Conservation (phyloP, 2,888 invertebrate species). For the Papilio gigon region DNA sequence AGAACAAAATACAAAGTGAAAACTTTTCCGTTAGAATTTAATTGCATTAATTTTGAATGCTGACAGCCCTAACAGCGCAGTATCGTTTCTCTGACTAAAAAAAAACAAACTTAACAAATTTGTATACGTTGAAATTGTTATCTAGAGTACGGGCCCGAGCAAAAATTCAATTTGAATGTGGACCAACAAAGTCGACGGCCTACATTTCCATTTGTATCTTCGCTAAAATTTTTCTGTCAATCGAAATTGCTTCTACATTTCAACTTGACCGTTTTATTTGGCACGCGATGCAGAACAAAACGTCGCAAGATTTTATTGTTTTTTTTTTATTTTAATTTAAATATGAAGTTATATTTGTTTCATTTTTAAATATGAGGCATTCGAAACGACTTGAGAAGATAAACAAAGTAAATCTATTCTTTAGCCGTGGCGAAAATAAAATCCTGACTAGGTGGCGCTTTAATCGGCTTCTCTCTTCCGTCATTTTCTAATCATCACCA, state of each 20-base stretch:
- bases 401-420: no score
- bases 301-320: background rate
- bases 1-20: background rate
- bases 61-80: background rate
- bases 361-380: no score
- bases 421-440: no score
- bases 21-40: background rate
- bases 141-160: conserved; percentile 4
- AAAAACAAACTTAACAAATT: conserved; percentile 27
- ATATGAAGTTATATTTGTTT: background rate
- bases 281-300: background rate
- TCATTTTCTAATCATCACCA: no score
- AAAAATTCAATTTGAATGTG: conserved; percentile 37
- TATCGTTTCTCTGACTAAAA: conserved; percentile 8
- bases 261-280: background rate
- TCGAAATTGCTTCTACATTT: background rate
- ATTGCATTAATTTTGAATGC: background rate
- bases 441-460: no score
- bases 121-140: conserved; percentile 21
- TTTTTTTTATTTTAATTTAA: background rate
- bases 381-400: no score
- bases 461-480: no score
- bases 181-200: conserved; percentile 21
- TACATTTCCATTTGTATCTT: conserved; percentile 28
- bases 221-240: background rate